These are phyloP conservation scores for Geopemphigus sp. DNA, from an alignment of 1,140 invertebrate species.

Conservation along the genomic window DNA sequence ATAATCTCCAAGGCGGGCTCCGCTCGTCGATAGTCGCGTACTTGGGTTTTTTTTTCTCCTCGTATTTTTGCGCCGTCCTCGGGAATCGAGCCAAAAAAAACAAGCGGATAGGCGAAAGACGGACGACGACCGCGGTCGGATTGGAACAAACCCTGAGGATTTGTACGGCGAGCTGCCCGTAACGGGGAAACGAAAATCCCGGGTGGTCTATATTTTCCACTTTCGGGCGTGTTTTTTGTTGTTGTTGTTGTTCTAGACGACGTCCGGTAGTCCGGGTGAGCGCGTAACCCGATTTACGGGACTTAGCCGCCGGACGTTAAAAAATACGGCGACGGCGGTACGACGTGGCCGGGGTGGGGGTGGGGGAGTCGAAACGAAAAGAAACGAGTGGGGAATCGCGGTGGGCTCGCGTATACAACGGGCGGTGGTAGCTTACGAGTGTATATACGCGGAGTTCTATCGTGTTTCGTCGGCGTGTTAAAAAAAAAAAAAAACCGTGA, in stretches of 20 bases:
- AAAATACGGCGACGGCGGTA: neutral
- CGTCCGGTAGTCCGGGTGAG: too few species aligned
- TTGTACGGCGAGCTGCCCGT: neutral
- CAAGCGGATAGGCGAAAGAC: too few species aligned
- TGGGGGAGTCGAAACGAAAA: neutral
- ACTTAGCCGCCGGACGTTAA: neutral
- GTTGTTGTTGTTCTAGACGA: too few species aligned
- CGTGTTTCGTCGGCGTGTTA: too few species aligned
- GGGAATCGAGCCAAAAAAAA: conserved; percentile 19
- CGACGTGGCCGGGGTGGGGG: too few species aligned
- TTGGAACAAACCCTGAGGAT: neutral
- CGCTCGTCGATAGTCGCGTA: too few species aligned
- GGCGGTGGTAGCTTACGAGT: too few species aligned
- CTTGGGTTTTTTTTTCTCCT: neutral
- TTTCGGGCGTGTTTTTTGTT: too few species aligned
- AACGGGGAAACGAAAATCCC: neutral
- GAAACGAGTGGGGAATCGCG: neutral
- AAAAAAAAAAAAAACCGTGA: too few species aligned
- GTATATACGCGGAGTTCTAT: too few species aligned
- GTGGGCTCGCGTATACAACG: too few species aligned
- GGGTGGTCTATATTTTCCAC: neutral
- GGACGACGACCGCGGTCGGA: neutral
- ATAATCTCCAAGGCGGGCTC: conserved; percentile 18
- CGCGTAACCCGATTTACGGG: neutral
- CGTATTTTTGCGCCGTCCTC: too few species aligned